Evolutionary conservation across 2,113 vertebrate genomes (phyloP), one percentile per base, ranked within the genome.

Genomic region (Menidia beryllina): DNA sequence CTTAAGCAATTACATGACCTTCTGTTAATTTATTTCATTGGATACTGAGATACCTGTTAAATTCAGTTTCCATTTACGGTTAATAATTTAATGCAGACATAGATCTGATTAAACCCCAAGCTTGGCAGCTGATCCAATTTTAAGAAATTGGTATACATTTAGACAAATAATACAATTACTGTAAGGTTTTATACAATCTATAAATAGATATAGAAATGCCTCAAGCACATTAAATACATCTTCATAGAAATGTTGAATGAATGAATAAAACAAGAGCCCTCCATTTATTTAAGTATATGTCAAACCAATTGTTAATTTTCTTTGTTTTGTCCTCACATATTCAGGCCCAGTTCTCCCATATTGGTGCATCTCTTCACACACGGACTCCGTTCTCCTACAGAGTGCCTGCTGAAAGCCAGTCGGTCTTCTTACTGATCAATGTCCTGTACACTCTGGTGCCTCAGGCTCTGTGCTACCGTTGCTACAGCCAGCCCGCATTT

Each of bases 271-370:
- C 41, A 17, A 15, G 4, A 17, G 14, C 41, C 15, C 14, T 4
- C 14, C 14, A 43, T 43, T 43, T 17, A 43, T 43, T 43, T 17
- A 17, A 43, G 19, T n/a, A 13, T 41, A 41, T 56, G 4, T 25
- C 0, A 63, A 51, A 24, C 26, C 10, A 24, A 39, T 21, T 45
- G 19, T 11, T 71, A 12, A 7, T 41, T 50, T 72, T 1, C 45
- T 10, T n/a, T 3, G 30, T 36, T 5, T 13, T 56, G 15, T 39
- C 45, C 34, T 62, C 52, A 79, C 87, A 62, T 27, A 1, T 67
- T 57, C 6, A 99, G 97, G 96, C 96, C 63, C 97, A 98, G 76
- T 98, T 98, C 82, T 95, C 94, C 79, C 96, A 98, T 72, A 96
- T 96, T 5, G 96, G 96, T 55, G 96, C 96, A 11, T 99, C 97